phyloP scores from a whole-genome alignment of 1,140 invertebrate genomes.

The Probaryconus sp. region DNA sequence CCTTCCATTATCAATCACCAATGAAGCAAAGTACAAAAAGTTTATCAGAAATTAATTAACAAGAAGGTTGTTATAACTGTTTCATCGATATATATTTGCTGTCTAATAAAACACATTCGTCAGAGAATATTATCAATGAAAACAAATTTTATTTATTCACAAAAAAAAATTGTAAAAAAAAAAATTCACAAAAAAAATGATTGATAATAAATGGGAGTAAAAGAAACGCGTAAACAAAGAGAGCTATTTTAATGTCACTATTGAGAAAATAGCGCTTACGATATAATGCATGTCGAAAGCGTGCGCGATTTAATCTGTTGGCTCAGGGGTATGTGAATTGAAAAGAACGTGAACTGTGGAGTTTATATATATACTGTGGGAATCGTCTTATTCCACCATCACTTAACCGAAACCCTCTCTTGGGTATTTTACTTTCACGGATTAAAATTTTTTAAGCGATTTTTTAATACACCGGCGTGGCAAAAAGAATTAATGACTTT shows the following conservation, averaged over 20 bases:
- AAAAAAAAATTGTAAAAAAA: too few species aligned
- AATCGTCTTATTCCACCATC: constrained; percentile 70
- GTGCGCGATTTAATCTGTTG: constrained; percentile 39
- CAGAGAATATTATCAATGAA: too few species aligned
- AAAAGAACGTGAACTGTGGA: constrained; percentile 56
- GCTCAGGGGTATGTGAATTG: constrained; percentile 48
- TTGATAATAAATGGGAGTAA: too few species aligned
- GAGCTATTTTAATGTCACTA: constrained; percentile 20
- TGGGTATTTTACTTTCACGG: constrained; percentile 54
- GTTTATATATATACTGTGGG: constrained; percentile 70
- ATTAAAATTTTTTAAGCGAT: constrained; percentile 40
- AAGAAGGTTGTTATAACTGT: too few species aligned
- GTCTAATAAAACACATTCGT: too few species aligned
- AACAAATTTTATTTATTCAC: too few species aligned
- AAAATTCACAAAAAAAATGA: too few species aligned
- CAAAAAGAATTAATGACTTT: constrained; percentile 9
- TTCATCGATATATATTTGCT: too few species aligned
- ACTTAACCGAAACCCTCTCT: constrained; percentile 66
- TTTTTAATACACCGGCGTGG: constrained; percentile 21
- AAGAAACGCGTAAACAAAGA: too few species aligned
- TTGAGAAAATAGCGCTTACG: constrained; percentile 63
- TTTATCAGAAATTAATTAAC: too few species aligned
- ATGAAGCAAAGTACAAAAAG: too few species aligned
- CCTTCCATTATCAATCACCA: background rate
- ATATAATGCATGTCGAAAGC: constrained; percentile 66